Base-by-base conservation (phyloP, 2,888 invertebrate species). In the Monochamus alternatus region DNA sequence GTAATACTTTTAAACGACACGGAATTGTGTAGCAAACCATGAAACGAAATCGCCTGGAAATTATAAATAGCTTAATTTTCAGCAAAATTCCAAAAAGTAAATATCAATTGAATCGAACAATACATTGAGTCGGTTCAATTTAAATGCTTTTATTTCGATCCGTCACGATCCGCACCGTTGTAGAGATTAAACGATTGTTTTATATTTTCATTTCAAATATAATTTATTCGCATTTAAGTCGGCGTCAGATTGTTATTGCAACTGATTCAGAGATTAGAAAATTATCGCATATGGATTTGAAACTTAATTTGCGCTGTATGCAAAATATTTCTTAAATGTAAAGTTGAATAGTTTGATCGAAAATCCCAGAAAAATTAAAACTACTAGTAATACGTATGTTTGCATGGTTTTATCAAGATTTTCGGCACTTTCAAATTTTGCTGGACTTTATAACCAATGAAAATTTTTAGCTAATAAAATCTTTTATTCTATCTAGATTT, bases 51-150 rank as follows among this genome's bases (percentile, higher is more conserved):
- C 82, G 83, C 79, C 67, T 76, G 84, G 84, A 84, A 84, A 83
- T 84, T 83, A 84, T 84, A 84, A 84, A 84, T 84, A 83, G 83
- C 84, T 83, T 82, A 82, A 84, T 84, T 83, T 83, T 81, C 81
- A 81, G 80, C 79, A 79, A 81, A 81, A 77, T 80, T 80, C 76
- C 74, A 62, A 69, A 69, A 69, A 69, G 58, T 69, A 69, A 69
- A 69, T 69, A 69, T 69, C 60, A 60, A 12, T 62, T 30, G 47
- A 32, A 47, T 60, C 47, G 60, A 38, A 69, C 60, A 69, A 59
- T 69, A 47, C 31, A 51, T 8, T 5, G 60, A 14, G 47, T 30
- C 69, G 47, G 47, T 69, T 69, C 69, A 62, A 60, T 59, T 69
- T 69, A 69, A 60, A 69, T 69, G 60, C 47, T 22, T 64, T 64